Evolutionary conservation across 1,140 invertebrate species (phyloP), one percentile per base, ranked within the genome.

Genomic region (Sinella curviseta): DNA sequence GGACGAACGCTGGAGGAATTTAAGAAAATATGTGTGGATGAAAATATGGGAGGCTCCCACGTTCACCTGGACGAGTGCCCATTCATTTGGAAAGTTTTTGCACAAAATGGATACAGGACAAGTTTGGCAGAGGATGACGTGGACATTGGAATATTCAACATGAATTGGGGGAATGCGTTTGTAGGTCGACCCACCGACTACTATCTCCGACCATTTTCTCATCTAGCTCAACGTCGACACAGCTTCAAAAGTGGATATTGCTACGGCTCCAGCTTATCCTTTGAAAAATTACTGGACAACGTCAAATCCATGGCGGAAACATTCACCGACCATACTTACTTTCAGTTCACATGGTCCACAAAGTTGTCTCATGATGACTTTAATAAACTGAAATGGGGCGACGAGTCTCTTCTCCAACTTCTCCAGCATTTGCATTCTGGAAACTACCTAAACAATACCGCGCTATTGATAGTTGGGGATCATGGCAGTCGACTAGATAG

Each of bases 391-490:
- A 91, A 91, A 48, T 87, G 90, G 2, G 91, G 93, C 86, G 94
- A 95, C 80, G 80, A 85, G 0, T 57, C 84, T 0, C 87, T 89
- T 26, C 80, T 82, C 30, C 74, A 84, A 0, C 85, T 87, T 31
- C 35, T 90, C n/a, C 65, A 81, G 8, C 81, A 85, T 54, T 74
- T 88, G 0, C 36, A 54, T 0, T 67, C 78, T 0, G 36, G 86
- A 2, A 82, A 84, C 2, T 74, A 87, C 1, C 79, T 90, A 1
- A 86, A 89, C 30, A 86, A 86, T 12, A 91, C 91, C 0, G 86
- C 90, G 0, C 86, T 98, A 0, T 89, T 98, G 34, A 90, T 97
- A 24, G 89, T 96, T 82, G 96, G 95, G 84, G 97, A 99, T 86
- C 97, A 98, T 86, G 97, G 97, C 0, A 39, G 24, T 48, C 14